Evolutionary conservation across 2,888 invertebrate genomes (phyloP).

Genomic region (Thera britannica): DNA sequence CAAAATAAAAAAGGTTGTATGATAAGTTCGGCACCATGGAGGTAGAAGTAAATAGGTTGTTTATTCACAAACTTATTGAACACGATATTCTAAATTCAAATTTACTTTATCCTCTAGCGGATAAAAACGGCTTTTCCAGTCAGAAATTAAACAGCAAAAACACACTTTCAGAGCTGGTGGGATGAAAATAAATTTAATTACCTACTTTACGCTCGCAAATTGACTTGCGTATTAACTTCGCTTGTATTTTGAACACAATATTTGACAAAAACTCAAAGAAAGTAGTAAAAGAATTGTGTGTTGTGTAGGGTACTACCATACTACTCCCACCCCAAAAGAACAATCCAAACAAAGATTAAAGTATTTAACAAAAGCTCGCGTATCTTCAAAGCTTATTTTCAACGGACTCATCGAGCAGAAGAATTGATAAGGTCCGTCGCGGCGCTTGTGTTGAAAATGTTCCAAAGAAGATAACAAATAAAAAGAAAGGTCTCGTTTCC

Average conservation of each 20-base stretch:
- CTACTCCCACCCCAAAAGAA: slow-evolving; percentile 9
- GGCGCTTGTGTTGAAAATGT: slow-evolving; percentile 33
- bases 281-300: no score
- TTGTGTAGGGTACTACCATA: not conserved
- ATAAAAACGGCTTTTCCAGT: no score
- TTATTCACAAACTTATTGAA: no score
- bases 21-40: no score
- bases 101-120: no score
- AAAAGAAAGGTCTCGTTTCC: slow-evolving; percentile 25
- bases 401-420: slow-evolving; percentile 37
- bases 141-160: no score
- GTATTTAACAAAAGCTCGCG: slow-evolving; percentile 19
- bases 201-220: not conserved
- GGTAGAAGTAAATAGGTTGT: no score
- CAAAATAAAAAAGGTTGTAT: no score
- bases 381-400: slow-evolving; percentile 41
- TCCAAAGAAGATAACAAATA: slow-evolving; percentile 36
- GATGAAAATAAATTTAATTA: not conserved
- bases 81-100: no score
- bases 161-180: no score
- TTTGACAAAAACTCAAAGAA: no score
- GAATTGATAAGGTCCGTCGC: slow-evolving; percentile 41
- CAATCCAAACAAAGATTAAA: slow-evolving; percentile 36
- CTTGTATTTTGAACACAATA: not conserved
- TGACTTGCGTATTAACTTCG: not conserved